Evolutionary conservation across 2,888 invertebrate genomes (phyloP), one percentile per base, ranked within the genome.

Genomic region (Dolichomitus sp.): DNA sequence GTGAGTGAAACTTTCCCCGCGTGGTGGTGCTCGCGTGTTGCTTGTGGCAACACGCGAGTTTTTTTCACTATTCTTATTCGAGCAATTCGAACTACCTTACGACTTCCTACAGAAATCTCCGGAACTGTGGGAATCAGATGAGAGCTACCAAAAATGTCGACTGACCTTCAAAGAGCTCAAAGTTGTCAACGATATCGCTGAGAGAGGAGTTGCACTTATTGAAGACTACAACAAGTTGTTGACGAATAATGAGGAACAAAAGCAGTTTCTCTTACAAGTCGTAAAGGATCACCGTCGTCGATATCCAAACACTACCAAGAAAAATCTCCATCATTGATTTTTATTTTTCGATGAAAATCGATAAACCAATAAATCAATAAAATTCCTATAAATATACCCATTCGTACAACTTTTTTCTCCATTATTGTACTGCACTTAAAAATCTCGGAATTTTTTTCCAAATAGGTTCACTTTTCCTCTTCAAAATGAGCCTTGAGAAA

Each of bases 151-250:
- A 12, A 59, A 76, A 30, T 68, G 54, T 45, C 19, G 7, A 45
- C 1, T 11, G 40, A 45, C 19, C 23, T 57, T 66, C 42, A 42
- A 23, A 17, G 27, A 54, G 19, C 40, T 76, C 17, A 68, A n/a
- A 14, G 76, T 68, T n/a, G 68, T 69, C 0, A 69, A 76, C 59
- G 68, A 68, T 54, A 45, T 68, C 45, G 59, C 76, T 12, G 68
- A 68, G 23, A 19, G 76, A 33, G 68, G 12, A 19, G 68, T 59
- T 40, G 63, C 48, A 17, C 48, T 65, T 6, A 52, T 75, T 65
- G 52, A 75, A 75, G 48, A 65, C 12, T 48, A 48, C 14, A 48
- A 48, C n/a, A 48, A n/a, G 17, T 50, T 17, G 17, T 50, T 50
- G 19, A 50, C 50, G 17, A 50, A 50, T 17, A 50, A 50, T 19